A percentile compares a stretch with the other conserved stretches of the same genome.
These are phyloP conservation scores for Plectrocnemia conspersa DNA, from an alignment of 1,140 invertebrate species.

Conservation along the genomic window DNA sequence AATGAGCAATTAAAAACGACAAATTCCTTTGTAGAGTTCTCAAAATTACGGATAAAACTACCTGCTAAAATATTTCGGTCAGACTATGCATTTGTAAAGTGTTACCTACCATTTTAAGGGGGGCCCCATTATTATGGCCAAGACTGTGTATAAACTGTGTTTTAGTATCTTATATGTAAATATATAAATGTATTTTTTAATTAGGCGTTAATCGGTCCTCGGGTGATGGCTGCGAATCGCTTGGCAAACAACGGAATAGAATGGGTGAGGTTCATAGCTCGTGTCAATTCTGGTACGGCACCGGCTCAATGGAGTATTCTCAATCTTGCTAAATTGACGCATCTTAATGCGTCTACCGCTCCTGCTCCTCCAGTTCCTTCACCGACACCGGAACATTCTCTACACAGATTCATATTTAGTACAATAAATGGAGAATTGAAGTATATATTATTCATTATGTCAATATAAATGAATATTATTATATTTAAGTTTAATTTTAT, in stretches of 20 bases:
- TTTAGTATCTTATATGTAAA: too few species aligned
- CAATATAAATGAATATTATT: background rate
- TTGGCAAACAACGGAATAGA: slow-evolving; percentile 64
- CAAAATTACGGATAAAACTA: too few species aligned
- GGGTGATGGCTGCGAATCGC: slow-evolving; percentile 82
- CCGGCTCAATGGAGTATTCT: slow-evolving; percentile 87
- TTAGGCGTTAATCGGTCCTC: slow-evolving; percentile 68
- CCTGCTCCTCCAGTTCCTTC: slow-evolving; percentile 10
- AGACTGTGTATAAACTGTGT: background rate
- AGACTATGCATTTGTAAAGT: too few species aligned
- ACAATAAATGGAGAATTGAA: slow-evolving; percentile 28
- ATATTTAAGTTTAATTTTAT: background rate
- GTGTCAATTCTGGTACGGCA: slow-evolving; percentile 76
- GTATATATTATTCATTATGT: slow-evolving; percentile 26
- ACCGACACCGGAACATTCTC: slow-evolving; percentile 23
- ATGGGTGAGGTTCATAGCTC: slow-evolving; percentile 63
- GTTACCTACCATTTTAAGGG: too few species aligned
- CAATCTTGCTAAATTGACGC: slow-evolving; percentile 58
- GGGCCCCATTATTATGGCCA: too few species aligned
- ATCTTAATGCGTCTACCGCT: slow-evolving; percentile 21
- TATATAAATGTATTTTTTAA: background rate
- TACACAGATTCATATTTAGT: slow-evolving; percentile 29
- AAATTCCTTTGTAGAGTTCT: too few species aligned
- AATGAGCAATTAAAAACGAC: too few species aligned
- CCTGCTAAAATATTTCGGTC: too few species aligned